Base-by-base conservation (phyloP, 2,113 vertebrate genomes). In the Paracyprichromis sp. region DNA sequence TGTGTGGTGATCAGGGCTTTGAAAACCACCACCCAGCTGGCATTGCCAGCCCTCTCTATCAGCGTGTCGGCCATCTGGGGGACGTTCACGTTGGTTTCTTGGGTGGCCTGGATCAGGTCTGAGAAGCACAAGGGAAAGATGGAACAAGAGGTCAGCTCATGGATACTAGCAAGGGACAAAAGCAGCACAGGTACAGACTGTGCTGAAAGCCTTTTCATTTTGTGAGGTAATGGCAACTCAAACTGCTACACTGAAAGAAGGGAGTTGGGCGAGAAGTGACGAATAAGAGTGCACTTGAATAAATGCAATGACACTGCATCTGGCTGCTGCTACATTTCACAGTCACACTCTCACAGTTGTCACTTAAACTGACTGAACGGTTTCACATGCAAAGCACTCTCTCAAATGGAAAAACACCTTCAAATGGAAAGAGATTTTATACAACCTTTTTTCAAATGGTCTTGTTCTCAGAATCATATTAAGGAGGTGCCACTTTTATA, bases 11-110 rank as follows among this genome's bases (percentile, higher is more conserved):
- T 97, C 94, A 99, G 97, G 81, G 99, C 99, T 92, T 99, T 99
- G 96, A 98, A 99, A 90, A 99, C 98, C 96, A 99, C 99, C 91
- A 99, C 97, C 99, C 99, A 99, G 97, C 99, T 99, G 95, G 98
- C 99, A 36, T 99, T 99, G 79, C 97, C 97, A 40, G 97, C 98
- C 94, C 99, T 97, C 96, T 99, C 99, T 95, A 99, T 97, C 93
- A 99, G 97, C 36, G 97, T 99, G 96, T 99, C 99, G 2, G 98
- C 99, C 97, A 99, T 96, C 69, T 98, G 98, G 38, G 99, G 98
- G 95, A 99, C 97, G 94, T 98, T 99, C 89, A 99, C 99, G 83
- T 97, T 99, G 96, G 98, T 97, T 92, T 99, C 99, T 94, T 99
- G 98, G 79, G 98, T 99, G 91, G 98, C 98, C 94, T 98, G 98